phyloP scores from a whole-genome alignment of 2,113 vertebrate genomes.

The Callipepla californica region DNA sequence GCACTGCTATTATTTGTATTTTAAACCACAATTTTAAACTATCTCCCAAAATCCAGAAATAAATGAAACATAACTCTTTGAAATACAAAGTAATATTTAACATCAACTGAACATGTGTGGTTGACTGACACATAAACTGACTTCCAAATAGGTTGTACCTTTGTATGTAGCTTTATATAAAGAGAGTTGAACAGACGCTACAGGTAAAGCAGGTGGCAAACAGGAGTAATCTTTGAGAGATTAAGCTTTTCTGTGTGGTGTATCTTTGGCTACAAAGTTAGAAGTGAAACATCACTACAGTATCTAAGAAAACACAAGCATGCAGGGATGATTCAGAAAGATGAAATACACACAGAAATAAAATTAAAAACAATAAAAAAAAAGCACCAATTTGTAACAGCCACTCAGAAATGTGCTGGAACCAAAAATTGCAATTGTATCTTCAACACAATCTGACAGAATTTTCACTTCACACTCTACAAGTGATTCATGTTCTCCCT shows the following conservation, averaged over 20 bases:
- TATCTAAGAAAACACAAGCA: not conserved
- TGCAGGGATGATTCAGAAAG: not conserved
- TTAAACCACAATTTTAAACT: not conserved
- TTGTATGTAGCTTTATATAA: not conserved
- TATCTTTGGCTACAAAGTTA: not conserved
- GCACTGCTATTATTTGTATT: not conserved
- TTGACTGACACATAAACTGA: not conserved
- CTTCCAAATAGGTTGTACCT: not conserved
- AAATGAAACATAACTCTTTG: rapidly evolving
- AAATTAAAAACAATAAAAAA: too few species aligned
- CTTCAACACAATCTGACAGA: not conserved
- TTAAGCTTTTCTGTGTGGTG: not conserved
- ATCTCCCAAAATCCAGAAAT: not conserved
- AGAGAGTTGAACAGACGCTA: not conserved
- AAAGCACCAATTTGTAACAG: not conserved
- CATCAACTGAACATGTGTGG: rapidly evolving
- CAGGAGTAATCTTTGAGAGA: not conserved
- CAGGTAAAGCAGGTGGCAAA: not conserved
- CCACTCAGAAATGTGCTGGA: not conserved
- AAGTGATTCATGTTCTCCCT: not conserved
- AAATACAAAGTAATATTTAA: not conserved
- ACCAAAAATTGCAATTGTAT: not conserved
- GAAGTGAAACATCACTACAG: not conserved
- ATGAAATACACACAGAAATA: not conserved
- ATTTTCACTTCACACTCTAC: not conserved